Base-by-base conservation (phyloP, 2,888 invertebrate genomes). In the Salpingus planirostris region DNA sequence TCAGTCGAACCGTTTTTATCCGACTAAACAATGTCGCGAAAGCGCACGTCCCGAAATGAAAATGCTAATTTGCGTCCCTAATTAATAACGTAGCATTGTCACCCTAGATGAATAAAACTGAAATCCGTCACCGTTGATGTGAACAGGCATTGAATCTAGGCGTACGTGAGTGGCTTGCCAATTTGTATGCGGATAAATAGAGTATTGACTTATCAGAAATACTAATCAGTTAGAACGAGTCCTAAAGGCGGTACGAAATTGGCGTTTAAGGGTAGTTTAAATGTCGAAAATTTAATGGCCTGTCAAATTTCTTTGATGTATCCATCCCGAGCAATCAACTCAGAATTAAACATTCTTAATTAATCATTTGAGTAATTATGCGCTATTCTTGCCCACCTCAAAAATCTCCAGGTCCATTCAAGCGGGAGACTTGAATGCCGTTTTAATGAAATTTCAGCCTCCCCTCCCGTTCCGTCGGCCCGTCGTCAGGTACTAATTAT, bases 161-260 rank as follows among this genome's bases (percentile, higher is more conserved):
- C 15, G 18, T 18, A 33, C 33, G 30, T 37, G 33, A 33, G 24
- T 22, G 29, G 30, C 15, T 37, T 33, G 29, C 30, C 33, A 33
- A 33, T 37, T 30, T 37, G 11, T 37, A 33, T 37, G 27, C 30
- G 30, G 27, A 30, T 37, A 37, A 37, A 37, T 37, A 37, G 33
- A 37, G 29, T 33, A 27, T 33, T 33, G 33, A 37, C 33, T 37
- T 33, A 37, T 37, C 33, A 27, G 30, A 29, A 37, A 33, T 31
- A 33, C 30, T 38, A 38, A 33, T 38, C 33, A 38, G 38, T 33
- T 38, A 33, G 33, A 38, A 38, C 33, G 33, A 38, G 31, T 33
- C 37, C 33, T 13, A 18, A 33, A 30, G 33, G 30, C 33, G 21
- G 38, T 21, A 24, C 30, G 24, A 38, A 33, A 37, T 37, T 33